Conservation (phyloP, 64 coral and sea anemone genomes). For the Anthopleura sola region DNA sequence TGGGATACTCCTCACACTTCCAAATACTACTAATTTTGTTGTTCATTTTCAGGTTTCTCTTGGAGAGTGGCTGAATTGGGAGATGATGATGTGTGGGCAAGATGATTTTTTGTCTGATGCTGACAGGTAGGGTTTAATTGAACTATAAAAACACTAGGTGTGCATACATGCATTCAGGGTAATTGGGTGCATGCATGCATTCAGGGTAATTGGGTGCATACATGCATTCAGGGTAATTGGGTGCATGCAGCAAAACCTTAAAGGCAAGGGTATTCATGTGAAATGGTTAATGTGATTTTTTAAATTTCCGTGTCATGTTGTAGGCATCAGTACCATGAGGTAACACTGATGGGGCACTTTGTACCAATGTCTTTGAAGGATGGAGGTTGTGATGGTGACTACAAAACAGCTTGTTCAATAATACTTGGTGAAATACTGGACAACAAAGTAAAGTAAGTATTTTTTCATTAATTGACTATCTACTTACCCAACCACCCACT, state of each 20-base stretch:
- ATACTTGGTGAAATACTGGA: slow-evolving; percentile 30
- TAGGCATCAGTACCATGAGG: slow-evolving; percentile 35
- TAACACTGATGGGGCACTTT: slow-evolving; percentile 31
- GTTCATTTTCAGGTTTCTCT: slow-evolving; percentile 15
- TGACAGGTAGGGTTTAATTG: slow-evolving; percentile 14
- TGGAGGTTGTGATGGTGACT: slow-evolving; percentile 34
- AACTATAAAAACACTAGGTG: background rate
- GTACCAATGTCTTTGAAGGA: slow-evolving; percentile 16
- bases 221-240: too few relatives aligned
- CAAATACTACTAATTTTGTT: too few relatives aligned
- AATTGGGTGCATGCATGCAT: too few relatives aligned
- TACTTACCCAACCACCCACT: too few relatives aligned
- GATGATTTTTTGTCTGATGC: slow-evolving; percentile 37
- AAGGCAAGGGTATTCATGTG: too few relatives aligned
- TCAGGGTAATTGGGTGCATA: too few relatives aligned
- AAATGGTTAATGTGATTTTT: too few relatives aligned
- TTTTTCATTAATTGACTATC: background rate
- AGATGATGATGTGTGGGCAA: slow-evolving; percentile 24
- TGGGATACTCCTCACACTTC: background rate
- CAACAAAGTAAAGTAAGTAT: slow-evolving; percentile 9
- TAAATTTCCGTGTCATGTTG: background rate
- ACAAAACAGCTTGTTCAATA: slow-evolving; percentile 32
- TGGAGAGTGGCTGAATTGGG: slow-evolving; percentile 46
- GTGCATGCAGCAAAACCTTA: too few relatives aligned
- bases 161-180: too few relatives aligned